Evolutionary conservation across 30 jellyfish, hydroid and myxozoan genomes (phyloP), one percentile per base, ranked within the genome.

Genomic region (Morbakka virulenta): DNA sequence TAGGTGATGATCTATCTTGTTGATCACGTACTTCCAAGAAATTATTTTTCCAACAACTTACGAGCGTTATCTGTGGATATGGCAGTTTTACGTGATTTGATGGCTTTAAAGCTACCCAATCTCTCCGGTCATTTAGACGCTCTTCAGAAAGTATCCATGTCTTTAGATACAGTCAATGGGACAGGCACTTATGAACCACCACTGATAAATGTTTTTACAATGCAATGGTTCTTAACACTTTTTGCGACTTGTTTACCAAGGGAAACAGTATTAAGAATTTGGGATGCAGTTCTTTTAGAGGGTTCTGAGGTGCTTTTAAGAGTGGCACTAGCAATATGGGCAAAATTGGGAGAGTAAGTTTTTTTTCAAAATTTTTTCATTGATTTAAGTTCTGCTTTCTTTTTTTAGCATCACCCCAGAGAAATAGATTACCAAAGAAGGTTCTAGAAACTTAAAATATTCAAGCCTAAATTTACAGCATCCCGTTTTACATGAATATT

Each of bases 11-110:
- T 92, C 11, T 92, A 77, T 50, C 64, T 92, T 28, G 95, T 92
- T 13, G 98, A 92, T 68, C 85, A 79, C 87, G 87, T 92, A 6
- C 74, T 92, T 17, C 98, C 98, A 13, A 76, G 96, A 52, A 92
- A 92, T 47, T 92, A 92, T 74, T 92, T 92, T 76, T 79, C 98
- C 24, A 92, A 92, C 79, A 92, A 92, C 35, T 80, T 92, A 32
- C 88, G 96, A 26, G 98, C 98, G n/a, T 80, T 92, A 4, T 92
- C 98, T 2, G 98, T 92, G 4, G 98, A 92, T 88, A 92, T 92
- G 98, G 98, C 95, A 12, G 98, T 85, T 31, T 72, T 92, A 4
- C 85, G 98, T 28, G 98, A 92, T 17, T 77, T 92, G 51, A 85
- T 92, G 98, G 35, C 85, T 49, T 72, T 92, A 81, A 85, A 74